Evolutionary conservation across 2,113 vertebrate genomes (phyloP).

Genomic region (Plectropomus leopardus): DNA sequence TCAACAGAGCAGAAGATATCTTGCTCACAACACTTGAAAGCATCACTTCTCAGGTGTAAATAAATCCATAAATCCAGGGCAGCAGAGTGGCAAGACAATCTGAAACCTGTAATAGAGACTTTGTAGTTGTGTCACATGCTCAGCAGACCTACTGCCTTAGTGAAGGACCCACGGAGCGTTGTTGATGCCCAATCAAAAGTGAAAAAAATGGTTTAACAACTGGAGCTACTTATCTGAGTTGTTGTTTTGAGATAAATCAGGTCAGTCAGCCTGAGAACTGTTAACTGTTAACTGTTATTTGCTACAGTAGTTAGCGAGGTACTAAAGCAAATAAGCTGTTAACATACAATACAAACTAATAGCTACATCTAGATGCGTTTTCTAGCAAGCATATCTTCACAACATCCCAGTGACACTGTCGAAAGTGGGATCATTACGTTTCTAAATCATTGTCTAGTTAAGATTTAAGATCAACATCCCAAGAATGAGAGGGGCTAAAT

Average conservation of each 20-base stretch:
- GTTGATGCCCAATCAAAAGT: not conserved
- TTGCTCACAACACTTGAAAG: slow-evolving; percentile 30
- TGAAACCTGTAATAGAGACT: slow-evolving; percentile 31
- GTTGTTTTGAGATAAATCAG: not conserved
- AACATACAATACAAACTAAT: too few species aligned
- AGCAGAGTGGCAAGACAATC: slow-evolving; percentile 16
- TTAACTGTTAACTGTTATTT: too few species aligned
- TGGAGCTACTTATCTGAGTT: not conserved
- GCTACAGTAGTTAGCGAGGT: too few species aligned
- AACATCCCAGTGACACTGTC: too few species aligned
- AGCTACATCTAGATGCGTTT: too few species aligned
- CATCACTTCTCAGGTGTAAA: slow-evolving; percentile 53
- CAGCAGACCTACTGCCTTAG: not conserved
- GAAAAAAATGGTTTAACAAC: not conserved
- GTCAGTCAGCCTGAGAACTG: too few species aligned
- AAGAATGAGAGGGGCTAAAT: too few species aligned
- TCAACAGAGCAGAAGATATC: slow-evolving; percentile 44
- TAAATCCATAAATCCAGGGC: slow-evolving; percentile 41
- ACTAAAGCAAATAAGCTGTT: too few species aligned
- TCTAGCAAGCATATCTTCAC: too few species aligned
- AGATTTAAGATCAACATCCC: too few species aligned
- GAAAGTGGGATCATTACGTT: too few species aligned
- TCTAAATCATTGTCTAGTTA: too few species aligned
- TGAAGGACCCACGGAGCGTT: not conserved
- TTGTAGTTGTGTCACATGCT: slow-evolving; percentile 2